phyloP scores from a whole-genome alignment of 2,888 invertebrate species.

The Elaeidobius kamerunicus region DNA sequence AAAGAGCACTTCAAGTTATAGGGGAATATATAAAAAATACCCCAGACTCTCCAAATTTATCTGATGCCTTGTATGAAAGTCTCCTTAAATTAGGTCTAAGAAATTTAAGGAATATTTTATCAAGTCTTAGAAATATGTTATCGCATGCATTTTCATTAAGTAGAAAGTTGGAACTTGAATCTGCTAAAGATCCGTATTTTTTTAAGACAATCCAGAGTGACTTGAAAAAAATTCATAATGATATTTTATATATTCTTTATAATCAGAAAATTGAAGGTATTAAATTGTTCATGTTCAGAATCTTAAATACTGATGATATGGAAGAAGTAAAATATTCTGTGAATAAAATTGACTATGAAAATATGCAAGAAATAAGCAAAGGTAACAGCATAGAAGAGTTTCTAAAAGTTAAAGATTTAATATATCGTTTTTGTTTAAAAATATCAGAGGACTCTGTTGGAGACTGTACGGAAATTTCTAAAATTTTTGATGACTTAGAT shows the following conservation, averaged over 20 bases:
- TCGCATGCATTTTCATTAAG: slow-evolving; percentile 6
- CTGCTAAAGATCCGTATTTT: not conserved
- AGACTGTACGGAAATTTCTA: not conserved
- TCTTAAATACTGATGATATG: not conserved
- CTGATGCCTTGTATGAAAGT: not conserved
- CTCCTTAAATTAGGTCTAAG: slow-evolving; percentile 1
- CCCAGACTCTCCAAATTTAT: slow-evolving; percentile 12
- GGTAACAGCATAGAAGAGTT: not conserved
- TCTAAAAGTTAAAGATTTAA: not conserved
- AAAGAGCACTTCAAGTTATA: slow-evolving; percentile 9
- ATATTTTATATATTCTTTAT: slow-evolving; percentile 4
- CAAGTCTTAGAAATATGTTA: slow-evolving; percentile 3
- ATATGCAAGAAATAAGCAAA: not conserved
- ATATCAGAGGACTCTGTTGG: not conserved
- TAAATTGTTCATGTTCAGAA: not conserved
- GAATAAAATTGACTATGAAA: not conserved
- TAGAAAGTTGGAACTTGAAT: slow-evolving; percentile 10
- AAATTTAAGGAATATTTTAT: slow-evolving; percentile 1
- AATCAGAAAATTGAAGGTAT: not conserved
- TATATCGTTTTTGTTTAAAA: not conserved
- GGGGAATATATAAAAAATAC: slow-evolving; percentile 16
- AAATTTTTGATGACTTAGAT: not conserved
- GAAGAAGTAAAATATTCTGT: not conserved
- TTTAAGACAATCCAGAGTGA: slow-evolving; percentile 6
- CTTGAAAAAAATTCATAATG: not conserved